Base-by-base conservation (phyloP, 2,113 vertebrate genomes). In the Rissa tridactyla region DNA sequence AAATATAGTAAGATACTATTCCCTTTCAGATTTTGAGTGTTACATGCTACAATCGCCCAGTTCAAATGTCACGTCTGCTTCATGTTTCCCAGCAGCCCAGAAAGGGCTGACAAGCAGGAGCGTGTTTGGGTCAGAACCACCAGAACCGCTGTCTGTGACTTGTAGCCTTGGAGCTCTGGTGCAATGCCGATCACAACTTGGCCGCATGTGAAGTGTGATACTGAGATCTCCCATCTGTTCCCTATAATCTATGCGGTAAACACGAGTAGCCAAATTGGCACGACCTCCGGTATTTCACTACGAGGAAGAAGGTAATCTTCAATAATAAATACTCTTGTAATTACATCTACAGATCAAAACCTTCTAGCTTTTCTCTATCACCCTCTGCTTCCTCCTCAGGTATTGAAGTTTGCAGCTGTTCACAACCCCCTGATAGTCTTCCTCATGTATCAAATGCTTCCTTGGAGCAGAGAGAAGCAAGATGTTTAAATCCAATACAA, bases 131-230 rank as follows among this genome's bases (percentile, higher is more conserved):
- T 52, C 47, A 84, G 72, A 94, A 72, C 26, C 8, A 44, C 17
- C 19, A 82, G 38, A 82, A 82, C 34, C 4, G 0, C 6, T 3
- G 5, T 26, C n/a, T 25, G 2, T 1, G 13, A 47, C 51, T 26
- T 44, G 11, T 6, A 32, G n/a, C 29, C 42, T 13, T 4, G 4
- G 21, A 84, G 57, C 13, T 23, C 38, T 0, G 0, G 11, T 0
- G 0, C 16, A 46, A 10, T 0, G 8, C 57, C 69, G 40, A 52
- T 23, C 57, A 38, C 17, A 78, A 9, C 19, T 27, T 4, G 2
- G 38, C 58, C 5, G 5, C 16, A 5, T 6, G 55, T 9, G 13
- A 61, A 65, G n/a, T 4, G 21, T 21, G 22, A 51, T 34, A 62
- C 26, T 12, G 30, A 86, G 29, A 88, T 71, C 51, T 44, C 51